Evolutionary conservation across 2,888 invertebrate species (phyloP).

Genomic region (Ophion ventricosus): DNA sequence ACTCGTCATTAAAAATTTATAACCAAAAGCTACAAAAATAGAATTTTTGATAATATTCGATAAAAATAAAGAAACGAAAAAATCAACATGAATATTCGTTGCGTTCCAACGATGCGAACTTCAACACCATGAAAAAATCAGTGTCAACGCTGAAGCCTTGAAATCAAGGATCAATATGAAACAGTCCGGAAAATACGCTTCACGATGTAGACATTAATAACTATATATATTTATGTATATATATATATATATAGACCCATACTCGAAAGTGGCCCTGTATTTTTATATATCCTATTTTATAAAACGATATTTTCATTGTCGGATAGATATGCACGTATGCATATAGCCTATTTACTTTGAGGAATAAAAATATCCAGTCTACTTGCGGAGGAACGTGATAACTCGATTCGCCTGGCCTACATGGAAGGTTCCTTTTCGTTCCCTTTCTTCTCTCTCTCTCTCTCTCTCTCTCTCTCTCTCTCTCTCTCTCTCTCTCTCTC

Average conservation of each 20-base stretch:
- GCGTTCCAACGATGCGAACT: background rate
- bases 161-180: background rate
- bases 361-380: constrained; percentile 8
- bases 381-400: constrained; percentile 13
- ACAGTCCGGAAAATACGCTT: background rate
- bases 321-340: background rate
- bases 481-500: constrained; percentile 13
- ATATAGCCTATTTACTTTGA: background rate
- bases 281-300: background rate
- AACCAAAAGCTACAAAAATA: too few species aligned
- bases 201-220: background rate
- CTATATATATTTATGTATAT: too few species aligned
- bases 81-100: background rate
- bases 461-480: constrained; percentile 28
- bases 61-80: too few species aligned
- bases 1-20: too few species aligned
- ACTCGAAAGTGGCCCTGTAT: background rate
- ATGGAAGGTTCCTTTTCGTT: constrained; percentile 34
- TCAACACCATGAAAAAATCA: background rate
- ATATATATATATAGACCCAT: background rate
- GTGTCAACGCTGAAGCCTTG: too few species aligned
- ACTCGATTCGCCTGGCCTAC: constrained; percentile 48
- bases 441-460: constrained; percentile 10
- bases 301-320: background rate
- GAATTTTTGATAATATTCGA: too few species aligned